phyloP scores from a whole-genome alignment of 1,140 invertebrate genomes.

The Lordiphosa stackelbergi region DNA sequence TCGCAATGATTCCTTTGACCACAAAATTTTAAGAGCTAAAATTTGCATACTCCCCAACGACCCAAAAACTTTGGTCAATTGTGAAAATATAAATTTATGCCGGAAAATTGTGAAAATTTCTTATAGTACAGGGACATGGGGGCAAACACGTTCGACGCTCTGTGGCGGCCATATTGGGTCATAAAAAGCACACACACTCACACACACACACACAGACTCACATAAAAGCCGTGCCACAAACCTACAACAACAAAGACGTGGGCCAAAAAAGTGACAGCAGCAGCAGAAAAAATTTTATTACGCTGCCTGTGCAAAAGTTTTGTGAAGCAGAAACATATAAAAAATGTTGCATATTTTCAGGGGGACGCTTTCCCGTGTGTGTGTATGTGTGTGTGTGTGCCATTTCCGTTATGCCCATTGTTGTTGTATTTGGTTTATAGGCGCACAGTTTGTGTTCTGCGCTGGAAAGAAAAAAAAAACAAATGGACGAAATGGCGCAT shows the following conservation, averaged over 20 bases:
- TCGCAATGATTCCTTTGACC: no score
- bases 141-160: conserved; percentile 58
- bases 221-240: conserved; percentile 61
- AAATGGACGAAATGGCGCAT: conserved; percentile 57
- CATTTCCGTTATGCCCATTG: conserved; percentile 37
- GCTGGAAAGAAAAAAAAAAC: conserved; percentile 19
- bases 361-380: conserved; percentile 25
- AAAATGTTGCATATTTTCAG: conserved; percentile 73
- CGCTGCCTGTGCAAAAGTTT: conserved; percentile 60
- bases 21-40: no score
- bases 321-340: conserved; percentile 74
- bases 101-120: no score
- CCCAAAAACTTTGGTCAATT: no score
- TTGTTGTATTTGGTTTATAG: conserved; percentile 56
- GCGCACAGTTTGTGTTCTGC: conserved; percentile 32
- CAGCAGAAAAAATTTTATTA: conserved; percentile 73
- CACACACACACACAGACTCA: conserved; percentile 17
- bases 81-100: no score
- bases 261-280: conserved; percentile 60
- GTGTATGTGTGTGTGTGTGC: conserved; percentile 30
- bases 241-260: conserved; percentile 29
- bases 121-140: conserved; percentile 15
- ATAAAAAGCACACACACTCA: conserved; percentile 64
- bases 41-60: no score
- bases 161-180: conserved; percentile 72